A percentile compares a stretch with the other conserved stretches of the same genome.
These are phyloP conservation scores for Cinclus cinclus DNA, from an alignment of 2,113 vertebrate genomes.

Conservation along the genomic window DNA sequence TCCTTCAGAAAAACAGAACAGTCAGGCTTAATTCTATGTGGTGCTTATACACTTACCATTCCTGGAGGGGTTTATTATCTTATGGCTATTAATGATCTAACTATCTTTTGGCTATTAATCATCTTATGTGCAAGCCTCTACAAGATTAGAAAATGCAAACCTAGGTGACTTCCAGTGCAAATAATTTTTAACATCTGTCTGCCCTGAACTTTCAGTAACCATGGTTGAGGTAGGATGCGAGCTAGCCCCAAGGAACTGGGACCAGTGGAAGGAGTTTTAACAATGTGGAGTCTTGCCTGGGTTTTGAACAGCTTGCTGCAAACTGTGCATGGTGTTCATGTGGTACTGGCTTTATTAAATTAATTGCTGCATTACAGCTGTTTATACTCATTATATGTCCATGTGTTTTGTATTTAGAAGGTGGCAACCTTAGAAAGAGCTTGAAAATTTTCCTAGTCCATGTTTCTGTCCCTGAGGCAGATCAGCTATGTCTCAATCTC, in stretches of 20 bases:
- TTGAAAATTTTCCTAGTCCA: constrained; percentile 1
- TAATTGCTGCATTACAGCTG: not conserved
- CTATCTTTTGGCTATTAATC: not conserved
- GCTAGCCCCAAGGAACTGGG: not conserved
- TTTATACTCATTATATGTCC: not conserved
- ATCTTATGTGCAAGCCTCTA: not conserved
- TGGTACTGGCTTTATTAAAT: not conserved
- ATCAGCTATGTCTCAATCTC: not conserved
- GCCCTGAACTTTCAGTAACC: not conserved
- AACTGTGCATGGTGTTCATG: not conserved
- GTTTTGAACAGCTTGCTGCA: not conserved
- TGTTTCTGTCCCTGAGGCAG: not conserved
- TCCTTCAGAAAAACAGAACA: not conserved
- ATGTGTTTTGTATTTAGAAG: not conserved
- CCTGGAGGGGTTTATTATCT: not conserved
- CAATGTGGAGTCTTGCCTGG: not conserved
- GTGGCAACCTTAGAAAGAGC: constrained; percentile 34
- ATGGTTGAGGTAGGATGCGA: not conserved
- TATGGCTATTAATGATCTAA: not conserved
- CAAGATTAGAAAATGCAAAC: not conserved
- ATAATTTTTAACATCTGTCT: not conserved
- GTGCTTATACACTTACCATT: not conserved
- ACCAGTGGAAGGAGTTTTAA: not conserved
- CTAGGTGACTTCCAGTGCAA: not conserved
- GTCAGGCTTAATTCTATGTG: not conserved